Percentiles rank a stretch among this genome's conserved stretches.
phyloP scores from a whole-genome alignment of 1,140 invertebrate genomes.

The Chlorops oryzae region DNA sequence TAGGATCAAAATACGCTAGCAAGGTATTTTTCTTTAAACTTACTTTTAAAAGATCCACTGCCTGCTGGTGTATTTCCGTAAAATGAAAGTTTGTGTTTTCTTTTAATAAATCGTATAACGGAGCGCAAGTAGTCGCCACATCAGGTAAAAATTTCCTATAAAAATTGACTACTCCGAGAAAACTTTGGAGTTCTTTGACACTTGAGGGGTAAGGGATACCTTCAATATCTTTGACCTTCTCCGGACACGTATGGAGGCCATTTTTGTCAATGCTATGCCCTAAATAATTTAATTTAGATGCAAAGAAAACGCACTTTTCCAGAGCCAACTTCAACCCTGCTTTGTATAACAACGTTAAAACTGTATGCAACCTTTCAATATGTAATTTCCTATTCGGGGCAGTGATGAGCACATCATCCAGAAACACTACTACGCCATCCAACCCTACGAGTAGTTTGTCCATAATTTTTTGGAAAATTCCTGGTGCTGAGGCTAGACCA shows the following conservation, averaged over 20 bases:
- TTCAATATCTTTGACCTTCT: constrained; percentile 24
- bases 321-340: constrained; percentile 22
- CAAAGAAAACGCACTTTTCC: constrained; percentile 21
- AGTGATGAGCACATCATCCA: constrained; percentile 29
- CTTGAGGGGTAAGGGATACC: constrained; percentile 20
- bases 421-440: constrained; percentile 22
- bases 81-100: too few species aligned
- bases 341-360: constrained; percentile 21
- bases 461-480: constrained; percentile 30
- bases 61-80: too few species aligned
- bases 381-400: constrained; percentile 10
- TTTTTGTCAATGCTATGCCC: constrained; percentile 29
- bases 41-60: too few species aligned
- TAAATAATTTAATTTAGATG: constrained; percentile 26
- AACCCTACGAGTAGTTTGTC: constrained; percentile 23
- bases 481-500: constrained; percentile 25
- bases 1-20: too few species aligned
- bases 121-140: too few species aligned
- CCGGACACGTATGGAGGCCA: constrained; percentile 18
- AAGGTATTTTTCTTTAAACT: too few species aligned
- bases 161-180: too few species aligned
- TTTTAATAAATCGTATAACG: too few species aligned
- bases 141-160: too few species aligned
- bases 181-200: constrained; percentile 25
- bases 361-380: constrained; percentile 14